A percentile compares a stretch with the other conserved stretches of the same genome.
Conservation (phyloP, 2,888 invertebrate genomes). For the Caenorhabditis sinica region DNA sequence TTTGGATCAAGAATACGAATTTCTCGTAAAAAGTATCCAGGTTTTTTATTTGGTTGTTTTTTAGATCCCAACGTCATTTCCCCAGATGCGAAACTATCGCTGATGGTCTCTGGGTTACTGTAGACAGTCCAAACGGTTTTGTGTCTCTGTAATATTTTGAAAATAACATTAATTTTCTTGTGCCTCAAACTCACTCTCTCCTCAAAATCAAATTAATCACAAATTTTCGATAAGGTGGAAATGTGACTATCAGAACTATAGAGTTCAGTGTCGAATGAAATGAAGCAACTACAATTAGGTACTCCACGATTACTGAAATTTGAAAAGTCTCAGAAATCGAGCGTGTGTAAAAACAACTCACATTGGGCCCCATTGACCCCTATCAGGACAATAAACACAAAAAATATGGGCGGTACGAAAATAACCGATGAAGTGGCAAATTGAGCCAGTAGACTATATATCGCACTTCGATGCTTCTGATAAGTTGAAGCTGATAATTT, state of each 20-base stretch:
- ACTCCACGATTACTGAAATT: slow-evolving; percentile 40
- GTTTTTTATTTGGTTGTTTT: neutral
- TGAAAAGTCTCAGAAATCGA: neutral
- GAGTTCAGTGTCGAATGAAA: slow-evolving; percentile 21
- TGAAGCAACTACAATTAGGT: slow-evolving; percentile 21
- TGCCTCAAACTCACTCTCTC: slow-evolving; percentile 9
- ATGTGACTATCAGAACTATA: slow-evolving; percentile 26
- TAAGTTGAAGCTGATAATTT: slow-evolving; percentile 28
- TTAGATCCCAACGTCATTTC: neutral
- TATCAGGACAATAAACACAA: slow-evolving; percentile 11
- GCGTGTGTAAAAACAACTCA: neutral
- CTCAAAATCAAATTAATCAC: slow-evolving; percentile 14
- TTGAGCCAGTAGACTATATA: slow-evolving; percentile 36
- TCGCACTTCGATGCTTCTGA: slow-evolving; percentile 35
- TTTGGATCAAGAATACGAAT: too few species aligned
- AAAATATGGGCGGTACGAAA: slow-evolving; percentile 37
- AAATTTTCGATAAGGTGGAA: slow-evolving; percentile 47
- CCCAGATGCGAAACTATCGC: slow-evolving; percentile 4
- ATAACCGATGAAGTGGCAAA: slow-evolving; percentile 40
- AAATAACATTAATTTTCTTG: neutral
- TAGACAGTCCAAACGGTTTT: neutral
- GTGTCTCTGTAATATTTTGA: neutral
- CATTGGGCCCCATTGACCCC: slow-evolving; percentile 9
- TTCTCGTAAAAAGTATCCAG: too few species aligned
- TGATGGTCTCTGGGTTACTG: slow-evolving; percentile 18